Base-by-base conservation (phyloP, 2,113 vertebrate genomes). In the Odobenus rosmarus region DNA sequence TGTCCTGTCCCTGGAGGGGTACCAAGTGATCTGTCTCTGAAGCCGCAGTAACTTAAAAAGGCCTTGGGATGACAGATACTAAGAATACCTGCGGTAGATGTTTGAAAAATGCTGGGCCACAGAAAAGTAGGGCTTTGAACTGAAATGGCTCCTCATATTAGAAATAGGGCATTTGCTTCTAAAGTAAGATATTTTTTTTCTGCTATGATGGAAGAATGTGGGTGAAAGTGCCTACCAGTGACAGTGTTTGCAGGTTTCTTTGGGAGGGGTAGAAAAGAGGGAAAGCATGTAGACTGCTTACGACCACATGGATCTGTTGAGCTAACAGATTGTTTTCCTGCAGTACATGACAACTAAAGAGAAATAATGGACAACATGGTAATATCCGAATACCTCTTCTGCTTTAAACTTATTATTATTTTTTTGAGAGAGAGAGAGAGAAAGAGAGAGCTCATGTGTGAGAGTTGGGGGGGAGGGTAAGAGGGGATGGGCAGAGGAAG, bases 121-220 rank as follows among this genome's bases (percentile, higher is more conserved):
- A 86, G 83, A 88, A 93, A 93, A 94, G 46, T 94, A 61, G 59
- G 59, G 31, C 84, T 96, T 93, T 98, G 95, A 96, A 79, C 36
- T 86, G 90, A 95, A 87, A 96, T 79, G 42, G 36, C 42, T 93
- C 80, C 90, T 95, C 31, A 82, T 74, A 88, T 51, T 77, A 80
- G 92, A 94, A 96, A 96, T 96, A 89, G 15, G 49, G 64, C 57
- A 79, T 91, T 97, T 82, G 51, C 84, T 97, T 97, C 84, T 94
- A 55, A 96, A 92, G 69, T 82, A 64, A 96, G 46, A 36, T n/a
- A 62, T 21, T 26, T 72, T 90, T 51, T 74, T 49, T 26, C 49
- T 80, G 46, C 96, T 64, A 61, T 90, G 76, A 97, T 71, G 76
- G 49, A 95, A 95, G 46, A 82, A 76, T 84, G 83, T 3, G 3